These are phyloP conservation scores for Parnassius mnemosyne DNA, from an alignment of 2,888 invertebrate genomes.

Conservation along the genomic window DNA sequence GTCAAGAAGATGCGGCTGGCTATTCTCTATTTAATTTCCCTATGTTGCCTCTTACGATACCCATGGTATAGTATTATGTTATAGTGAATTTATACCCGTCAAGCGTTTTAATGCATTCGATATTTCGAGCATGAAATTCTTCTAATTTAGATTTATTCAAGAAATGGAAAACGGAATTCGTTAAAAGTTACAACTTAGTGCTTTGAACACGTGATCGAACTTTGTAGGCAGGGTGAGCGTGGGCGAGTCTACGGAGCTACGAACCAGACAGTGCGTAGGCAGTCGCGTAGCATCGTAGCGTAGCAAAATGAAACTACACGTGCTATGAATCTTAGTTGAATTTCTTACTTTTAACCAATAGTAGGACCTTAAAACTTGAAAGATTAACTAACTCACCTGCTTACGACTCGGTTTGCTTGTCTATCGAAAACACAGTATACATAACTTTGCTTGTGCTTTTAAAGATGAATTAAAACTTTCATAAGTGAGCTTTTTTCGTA, in stretches of 20 bases:
- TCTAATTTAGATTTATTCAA: constrained; percentile 12
- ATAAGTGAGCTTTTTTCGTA: constrained; percentile 17
- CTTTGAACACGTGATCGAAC: constrained; percentile 37
- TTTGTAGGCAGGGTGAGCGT: constrained; percentile 52
- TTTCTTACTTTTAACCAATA: background rate
- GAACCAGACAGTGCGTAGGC: constrained; percentile 72
- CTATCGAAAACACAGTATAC: constrained; percentile 4
- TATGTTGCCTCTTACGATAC: too few species aligned
- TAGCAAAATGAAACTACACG: constrained; percentile 51
- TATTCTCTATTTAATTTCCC: too few species aligned
- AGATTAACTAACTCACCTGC: constrained; percentile 3
- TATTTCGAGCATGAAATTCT: too few species aligned
- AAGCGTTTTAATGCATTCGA: too few species aligned
- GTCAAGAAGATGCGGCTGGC: too few species aligned
- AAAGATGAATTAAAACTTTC: constrained; percentile 14
- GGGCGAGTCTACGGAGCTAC: constrained; percentile 75
- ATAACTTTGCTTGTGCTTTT: constrained; percentile 4
- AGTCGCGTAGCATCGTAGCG: constrained; percentile 58
- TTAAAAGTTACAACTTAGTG: constrained; percentile 23
- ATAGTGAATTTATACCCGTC: too few species aligned
- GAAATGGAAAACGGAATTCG: constrained; percentile 11
- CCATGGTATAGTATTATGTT: too few species aligned
- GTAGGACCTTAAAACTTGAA: background rate
- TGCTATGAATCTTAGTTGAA: constrained; percentile 33
- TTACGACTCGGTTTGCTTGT: background rate